Base-by-base conservation (phyloP, 2,888 invertebrate genomes). In the Thera britannica region DNA sequence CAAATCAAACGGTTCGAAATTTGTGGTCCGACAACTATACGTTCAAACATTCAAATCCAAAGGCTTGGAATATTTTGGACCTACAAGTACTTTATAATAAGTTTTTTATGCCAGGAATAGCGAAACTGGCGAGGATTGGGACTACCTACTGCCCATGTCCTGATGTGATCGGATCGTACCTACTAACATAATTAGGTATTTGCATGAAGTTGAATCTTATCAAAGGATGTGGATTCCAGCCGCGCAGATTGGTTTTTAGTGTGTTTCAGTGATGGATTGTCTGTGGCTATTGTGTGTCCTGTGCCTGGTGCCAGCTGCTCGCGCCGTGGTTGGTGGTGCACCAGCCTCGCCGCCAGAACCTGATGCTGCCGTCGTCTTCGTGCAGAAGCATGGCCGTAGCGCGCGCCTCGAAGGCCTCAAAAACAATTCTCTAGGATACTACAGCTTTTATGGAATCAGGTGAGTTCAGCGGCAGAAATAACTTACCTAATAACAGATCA, bases 381-480 rank as follows among this genome's bases (percentile, higher is more conserved):
- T 95, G 0, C 95, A 95, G 74, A 94, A 94, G 75, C 94, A 95
- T 65, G 95, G 95, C 52, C 94, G 93, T 55, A 94, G 95, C 76
- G 95, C 96, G 0, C 93, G 95, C 41, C 85, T 96, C 41, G 94
- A 95, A 77, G 97, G 97, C 12, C 85, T 93, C 65, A 94, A 95
- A 75, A 95, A 96, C 81, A 87, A 92, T 7, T 87, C 86, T 2
- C 94, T 93, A 3, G 95, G 95, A 73, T 95, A 96, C 80, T 97
- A 97, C 74, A 95, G 95, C 36, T 97, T 97, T 79, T 94, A 95
- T 67, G 97, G 97, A 2, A 94, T 97, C 72, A 95, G 96, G 85
- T 97, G 65, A 62, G 58, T 23, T 7, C 6, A 1, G 23, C 23
- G 23, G 1, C 0, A 23, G 23, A 23, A 0, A 23, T 23, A 23